Evolutionary conservation across 2,888 invertebrate species (phyloP).

Genomic region (Sepiola atlantica): DNA sequence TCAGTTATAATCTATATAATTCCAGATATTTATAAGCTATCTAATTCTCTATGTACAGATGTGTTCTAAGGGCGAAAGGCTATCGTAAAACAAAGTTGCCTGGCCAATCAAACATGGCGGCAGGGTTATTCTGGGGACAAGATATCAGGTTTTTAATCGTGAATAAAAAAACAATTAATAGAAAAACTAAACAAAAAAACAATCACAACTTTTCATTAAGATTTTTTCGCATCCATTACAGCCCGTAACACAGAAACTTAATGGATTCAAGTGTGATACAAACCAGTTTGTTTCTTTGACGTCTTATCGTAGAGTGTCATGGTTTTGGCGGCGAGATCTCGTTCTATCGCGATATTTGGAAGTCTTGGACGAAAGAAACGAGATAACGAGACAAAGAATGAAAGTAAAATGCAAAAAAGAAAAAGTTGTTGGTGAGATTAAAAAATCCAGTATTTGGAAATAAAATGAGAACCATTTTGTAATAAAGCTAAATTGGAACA

Average conservation of each 20-base stretch:
- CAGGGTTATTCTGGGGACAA: background rate
- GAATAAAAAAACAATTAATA: background rate
- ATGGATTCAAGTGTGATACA: slow-evolving; percentile 19
- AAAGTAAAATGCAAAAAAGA: background rate
- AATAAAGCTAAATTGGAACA: background rate
- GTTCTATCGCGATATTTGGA: background rate
- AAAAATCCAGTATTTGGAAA: background rate
- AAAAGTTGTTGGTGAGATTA: background rate
- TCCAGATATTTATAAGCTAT: background rate
- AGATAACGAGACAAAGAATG: background rate
- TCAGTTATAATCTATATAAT: background rate
- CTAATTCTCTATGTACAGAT: background rate
- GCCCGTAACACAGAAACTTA: background rate
- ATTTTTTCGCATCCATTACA: background rate
- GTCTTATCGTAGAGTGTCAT: background rate
- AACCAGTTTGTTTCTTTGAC: background rate
- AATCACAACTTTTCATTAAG: background rate
- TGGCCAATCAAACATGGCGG: background rate
- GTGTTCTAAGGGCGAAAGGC: background rate
- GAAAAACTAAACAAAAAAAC: too few relatives aligned
- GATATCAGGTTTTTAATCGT: background rate
- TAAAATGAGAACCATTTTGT: background rate
- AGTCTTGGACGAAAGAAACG: background rate
- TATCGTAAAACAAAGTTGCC: background rate
- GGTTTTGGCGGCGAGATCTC: background rate